Evolutionary conservation across 2,888 invertebrate genomes (phyloP), one percentile per base, ranked within the genome.

Genomic region (Eutolmus rufibarbis): DNA sequence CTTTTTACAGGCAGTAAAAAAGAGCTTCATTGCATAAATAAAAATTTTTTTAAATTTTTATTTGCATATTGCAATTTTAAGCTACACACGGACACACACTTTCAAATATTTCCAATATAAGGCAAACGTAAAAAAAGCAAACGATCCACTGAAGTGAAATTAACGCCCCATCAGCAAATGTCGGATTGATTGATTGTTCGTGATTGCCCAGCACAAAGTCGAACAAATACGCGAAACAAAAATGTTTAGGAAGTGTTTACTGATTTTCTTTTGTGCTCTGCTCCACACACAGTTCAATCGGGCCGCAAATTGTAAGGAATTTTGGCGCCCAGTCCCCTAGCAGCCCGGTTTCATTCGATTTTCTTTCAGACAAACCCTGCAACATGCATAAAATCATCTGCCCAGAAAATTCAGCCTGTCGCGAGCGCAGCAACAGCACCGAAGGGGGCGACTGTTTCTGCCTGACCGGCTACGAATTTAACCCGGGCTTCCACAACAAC

Each of bases 361-460:
- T 66, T 66, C 28, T 86, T 76, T 14, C 19, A 87, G 87, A 82
- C n/a, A 87, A 87, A 66, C 14, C 76, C 37, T 87, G 87, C 82
- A 84, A 40, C 40, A n/a, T 16, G 12, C 82, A 82, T 31, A 76
- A 82, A 5, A 14, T 37, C 12, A 8, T 43, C 9, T 87, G 87
- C 76, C 87, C 87, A n/a, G 28, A 14, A 9, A 74, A 19, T 79
- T 9, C 87, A 9, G 31, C 51, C 19, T 87, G 85, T 37, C 19
- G 14, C 12, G 34, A 74, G 34, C 74, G 51, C 23, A 51, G 74
- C 19, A 56, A 56, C 23, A 23, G 56, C 34, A 74, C 37, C 31
- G 28, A n/a, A 7, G n/a, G 14, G 23, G 74, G 86, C 31, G 79
- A 87, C 51, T 88, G 88, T 46, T 23, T 57, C 77, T 88, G 88